A percentile compares a stretch with the other conserved stretches of the same genome.
Conservation (phyloP, 2,888 invertebrate genomes). For the Notocelia uddmanniana region DNA sequence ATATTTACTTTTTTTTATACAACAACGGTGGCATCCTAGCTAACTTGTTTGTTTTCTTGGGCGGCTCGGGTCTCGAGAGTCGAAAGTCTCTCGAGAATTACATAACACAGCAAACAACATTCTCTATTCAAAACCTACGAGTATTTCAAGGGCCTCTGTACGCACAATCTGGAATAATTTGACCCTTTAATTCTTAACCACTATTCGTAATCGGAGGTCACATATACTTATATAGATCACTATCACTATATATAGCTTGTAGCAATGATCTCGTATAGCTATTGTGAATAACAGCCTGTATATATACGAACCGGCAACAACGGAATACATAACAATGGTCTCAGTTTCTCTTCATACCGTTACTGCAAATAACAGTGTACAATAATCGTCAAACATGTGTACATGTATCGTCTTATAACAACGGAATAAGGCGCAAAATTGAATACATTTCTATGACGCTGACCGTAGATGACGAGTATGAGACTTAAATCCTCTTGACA, state of each 20-base stretch:
- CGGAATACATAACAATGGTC: background rate
- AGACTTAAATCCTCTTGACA: background rate
- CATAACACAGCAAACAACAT: background rate
- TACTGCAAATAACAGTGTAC: background rate
- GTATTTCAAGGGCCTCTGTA: no score
- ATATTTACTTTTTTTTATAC: no score
- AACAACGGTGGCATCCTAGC: no score
- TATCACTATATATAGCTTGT: no score
- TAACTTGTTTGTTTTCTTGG: background rate
- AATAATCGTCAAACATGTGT: background rate
- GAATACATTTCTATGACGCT: background rate
- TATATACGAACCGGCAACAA: background rate
- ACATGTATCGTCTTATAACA: background rate
- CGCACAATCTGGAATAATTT: no score
- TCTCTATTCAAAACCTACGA: no score
- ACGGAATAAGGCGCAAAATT: background rate
- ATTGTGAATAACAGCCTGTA: no score
- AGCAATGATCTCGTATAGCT: no score
- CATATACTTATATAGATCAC: no score
- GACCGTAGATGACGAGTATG: background rate
- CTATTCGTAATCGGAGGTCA: no score
- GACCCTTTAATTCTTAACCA: no score
- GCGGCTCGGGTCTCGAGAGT: no score
- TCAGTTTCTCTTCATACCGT: slow-evolving; percentile 15
- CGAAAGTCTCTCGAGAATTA: background rate